Evolutionary conservation across 2,113 vertebrate species (phyloP), one percentile per base, ranked within the genome.

Genomic region (Myodes glareolus): DNA sequence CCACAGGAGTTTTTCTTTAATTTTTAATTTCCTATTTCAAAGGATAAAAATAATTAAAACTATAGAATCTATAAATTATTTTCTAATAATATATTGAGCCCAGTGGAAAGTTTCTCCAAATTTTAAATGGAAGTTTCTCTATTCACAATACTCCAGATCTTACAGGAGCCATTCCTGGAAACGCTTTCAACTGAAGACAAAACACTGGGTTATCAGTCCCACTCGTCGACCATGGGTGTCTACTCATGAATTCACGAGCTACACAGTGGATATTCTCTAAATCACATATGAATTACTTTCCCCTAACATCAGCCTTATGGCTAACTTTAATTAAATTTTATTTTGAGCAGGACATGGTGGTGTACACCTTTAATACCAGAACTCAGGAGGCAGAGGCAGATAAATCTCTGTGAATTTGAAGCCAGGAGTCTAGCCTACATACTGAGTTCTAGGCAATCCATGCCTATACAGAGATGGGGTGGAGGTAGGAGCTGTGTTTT

Each of bases 21-120:
- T 61, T 82, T 91, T 92, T 92, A 72, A 88, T 92, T 67, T 87
- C 78, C 42, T 36, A 92, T 16, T 65, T 91, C 3, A 93, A 96
- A 88, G 16, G 45, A 94, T 27, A 0, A 58, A 91, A 94, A 73
- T 52, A 81, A 73, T 47, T 10, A 82, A 61, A 61, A 47, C 45
- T 73, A 42, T 84, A 52, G 68, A 13, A 63, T 88, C 65, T 68
- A 92, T 50, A 19, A 55, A 88, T 94, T 21, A 33, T 93, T 94
- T 96, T 77, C 55, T 89, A 31, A 91, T 76, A 81, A 89, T 52
- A n/a, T 36, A 10, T 50, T 78, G 45, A 87, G 63, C 19, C 4
- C 77, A 87, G 88, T 75, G 29, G 61, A 86, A 65, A 86, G 82
- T 91, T 91, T 91, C 73, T 87, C 16, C 23, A 94, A 1, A 29